Evolutionary conservation across 2,797 vertebrate species (phyloP), one percentile per base, ranked within the genome.

Genomic region (Myiotriccus ornatus): DNA sequence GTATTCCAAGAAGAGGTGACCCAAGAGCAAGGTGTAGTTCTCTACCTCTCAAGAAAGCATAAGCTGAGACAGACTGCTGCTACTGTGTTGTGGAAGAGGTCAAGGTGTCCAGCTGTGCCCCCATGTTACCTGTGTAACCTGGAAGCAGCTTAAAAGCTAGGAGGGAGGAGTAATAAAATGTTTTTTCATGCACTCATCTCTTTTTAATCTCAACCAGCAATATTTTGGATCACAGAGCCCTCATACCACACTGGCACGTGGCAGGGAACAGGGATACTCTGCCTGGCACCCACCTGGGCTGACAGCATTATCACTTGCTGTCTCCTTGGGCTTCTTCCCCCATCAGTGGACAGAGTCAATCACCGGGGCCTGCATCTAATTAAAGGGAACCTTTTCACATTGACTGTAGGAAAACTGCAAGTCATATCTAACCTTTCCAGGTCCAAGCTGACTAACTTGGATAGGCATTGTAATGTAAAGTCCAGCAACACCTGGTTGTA

Each of bases 261-360:
- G 37, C 37, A 84, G 44, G 44, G 23, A 53, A 59, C 1, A 0
- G 12, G 46, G 34, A 41, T 34, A 60, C 3, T 20, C 18, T 28
- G 6, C 1, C 1, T 1, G 2, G 21, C 30, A 71, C 5, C 2
- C 2, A 1, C 23, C 16, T 59, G 12, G 55, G 19, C 27, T 65
- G 41, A 12, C 14, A 69, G 27, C 0, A 0, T 80, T 57, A 35
- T 15, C n/a, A 11, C 9, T 52, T 57, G 23, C 7, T 53, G 14
- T 44, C 10, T 74, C 9, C 60, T 34, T 64, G 25, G 23, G 14
- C 56, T 84, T 46, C 47, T 69, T 30, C 50, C 46, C 9, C 14
- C 23, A 19, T 14, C 12, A 35, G 22, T 46, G 46, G 22, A 46
- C 3, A 46, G 50, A 53, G 16, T 32, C 43, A 73, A 77, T 53